A percentile compares a stretch with the other conserved stretches of the same genome.
phyloP scores from a whole-genome alignment of 92 coral and sea anemone genomes.

The Hydrozoanthus gracilis region DNA sequence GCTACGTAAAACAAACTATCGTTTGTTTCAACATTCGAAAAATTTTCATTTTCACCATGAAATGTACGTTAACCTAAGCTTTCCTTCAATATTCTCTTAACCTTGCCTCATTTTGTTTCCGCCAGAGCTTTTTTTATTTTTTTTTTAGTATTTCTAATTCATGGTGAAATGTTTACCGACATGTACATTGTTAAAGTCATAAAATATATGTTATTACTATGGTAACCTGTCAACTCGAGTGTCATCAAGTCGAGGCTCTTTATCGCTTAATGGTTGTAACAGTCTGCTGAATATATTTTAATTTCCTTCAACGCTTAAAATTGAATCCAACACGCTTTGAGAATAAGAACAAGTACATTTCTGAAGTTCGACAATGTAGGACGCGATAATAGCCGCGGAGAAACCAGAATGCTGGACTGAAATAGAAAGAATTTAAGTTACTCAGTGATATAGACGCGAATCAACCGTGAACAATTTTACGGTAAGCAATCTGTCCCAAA shows the following conservation, averaged over 20 bases:
- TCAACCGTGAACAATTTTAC: not conserved
- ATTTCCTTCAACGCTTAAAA: conserved; percentile 15
- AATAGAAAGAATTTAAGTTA: not conserved
- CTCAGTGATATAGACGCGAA: not conserved
- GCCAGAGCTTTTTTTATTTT: too few relatives aligned
- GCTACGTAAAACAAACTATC: too few relatives aligned
- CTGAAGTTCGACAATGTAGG: not conserved
- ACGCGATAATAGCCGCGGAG: not conserved
- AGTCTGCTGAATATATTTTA: conserved; percentile 16
- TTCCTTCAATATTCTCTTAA: too few relatives aligned
- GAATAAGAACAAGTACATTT: not conserved
- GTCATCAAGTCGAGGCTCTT: conserved; percentile 29
- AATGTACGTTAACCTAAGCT: too few relatives aligned
- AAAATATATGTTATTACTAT: conserved; percentile 19
- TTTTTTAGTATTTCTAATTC: too few relatives aligned
- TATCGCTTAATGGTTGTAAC: conserved; percentile 27
- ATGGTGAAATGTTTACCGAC: not conserved
- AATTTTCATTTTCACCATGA: too few relatives aligned
- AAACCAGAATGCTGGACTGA: not conserved
- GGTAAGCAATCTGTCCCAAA: conserved; percentile 23
- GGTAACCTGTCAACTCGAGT: conserved; percentile 19
- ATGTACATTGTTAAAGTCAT: not conserved
- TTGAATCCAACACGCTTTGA: not conserved
- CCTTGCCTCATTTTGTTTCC: too few relatives aligned
- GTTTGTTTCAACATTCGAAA: too few relatives aligned